Base-by-base conservation (phyloP, 2,797 vertebrate genomes). In the Spea hammondii region DNA sequence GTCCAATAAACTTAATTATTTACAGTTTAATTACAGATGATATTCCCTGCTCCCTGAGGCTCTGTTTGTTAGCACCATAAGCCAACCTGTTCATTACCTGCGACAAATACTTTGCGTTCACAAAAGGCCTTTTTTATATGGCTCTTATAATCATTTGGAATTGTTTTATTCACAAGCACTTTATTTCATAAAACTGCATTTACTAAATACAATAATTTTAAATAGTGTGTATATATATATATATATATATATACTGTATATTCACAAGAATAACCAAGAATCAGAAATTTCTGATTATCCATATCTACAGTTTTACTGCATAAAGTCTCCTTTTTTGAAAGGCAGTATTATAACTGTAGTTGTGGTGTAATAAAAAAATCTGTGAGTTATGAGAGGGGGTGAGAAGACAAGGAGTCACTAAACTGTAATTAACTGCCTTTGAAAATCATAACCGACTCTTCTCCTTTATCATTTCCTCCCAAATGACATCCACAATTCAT, bases 1-100 rank as follows among this genome's bases (percentile, higher is more conserved):
- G 70, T 32, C 65, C 77, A 71, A 74, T 73, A 78, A 69, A 65
- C 53, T 60, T 79, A 74, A 79, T 74, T 79, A 79, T 73, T 79
- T 79, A 79, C 65, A 69, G 74, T 72, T 79, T 79, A 79, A 79
- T 79, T 79, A 79, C 70, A 79, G 77, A 70, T 79, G 69, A 73
- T 49, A 73, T 66, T 79, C 51, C 47, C 60, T 72, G 77, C 54
- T 79, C 77, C 64, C 70, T 73, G 77, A 79, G 65, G 77, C 70
- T 72, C 67, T 79, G 51, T 46, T 53, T 50, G 66, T 72, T 79
- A 79, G 73, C 77, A 73, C 77, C 64, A 79, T 79, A 72, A 73
- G 67, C 51, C 70, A 79, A 73, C 66, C 77, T 48, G 72, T 73
- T 79, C 72, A 79, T 54, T 66, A 70, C 51, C 70, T 57, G 70